phyloP scores from a whole-genome alignment of 2,797 vertebrate genomes.

The Echeneis naucrates region DNA sequence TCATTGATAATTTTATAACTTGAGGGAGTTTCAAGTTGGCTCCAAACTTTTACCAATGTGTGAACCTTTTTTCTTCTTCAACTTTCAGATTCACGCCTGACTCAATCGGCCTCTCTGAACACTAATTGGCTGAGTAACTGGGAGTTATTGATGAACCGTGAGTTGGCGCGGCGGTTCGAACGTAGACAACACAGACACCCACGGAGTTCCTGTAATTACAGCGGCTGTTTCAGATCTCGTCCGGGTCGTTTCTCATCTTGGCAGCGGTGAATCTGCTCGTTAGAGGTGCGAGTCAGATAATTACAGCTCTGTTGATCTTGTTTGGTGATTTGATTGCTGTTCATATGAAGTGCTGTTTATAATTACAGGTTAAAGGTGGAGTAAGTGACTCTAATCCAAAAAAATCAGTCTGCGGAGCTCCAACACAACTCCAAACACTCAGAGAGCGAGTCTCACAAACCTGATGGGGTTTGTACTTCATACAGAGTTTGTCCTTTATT shows the following conservation, averaged over 20 bases:
- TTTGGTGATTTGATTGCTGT: slow-evolving; percentile 21
- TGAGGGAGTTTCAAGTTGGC: too few species aligned
- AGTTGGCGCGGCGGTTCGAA: neutral
- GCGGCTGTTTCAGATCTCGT: slow-evolving; percentile 4
- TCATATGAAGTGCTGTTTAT: slow-evolving; percentile 8
- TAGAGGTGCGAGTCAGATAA: slow-evolving; percentile 28
- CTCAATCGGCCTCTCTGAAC: neutral
- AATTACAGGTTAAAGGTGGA: neutral
- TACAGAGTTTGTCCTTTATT: too few species aligned
- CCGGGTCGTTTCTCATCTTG: slow-evolving; percentile 39
- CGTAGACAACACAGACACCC: slow-evolving; percentile 12
- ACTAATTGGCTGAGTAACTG: slow-evolving; percentile 1
- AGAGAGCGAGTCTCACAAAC: too few species aligned
- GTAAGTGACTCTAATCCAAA: too few species aligned
- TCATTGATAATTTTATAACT: too few species aligned
- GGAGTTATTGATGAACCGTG: slow-evolving; percentile 33
- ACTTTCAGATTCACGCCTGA: too few species aligned
- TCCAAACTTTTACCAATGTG: neutral
- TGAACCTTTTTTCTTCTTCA: too few species aligned
- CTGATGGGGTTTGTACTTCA: neutral
- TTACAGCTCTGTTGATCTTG: neutral
- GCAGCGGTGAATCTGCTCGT: neutral
- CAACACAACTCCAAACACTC: too few species aligned
- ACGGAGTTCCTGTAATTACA: slow-evolving; percentile 29
- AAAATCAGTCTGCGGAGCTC: too few species aligned